Evolutionary conservation across 2,888 invertebrate species (phyloP).

Genomic region (Plusia festucae): DNA sequence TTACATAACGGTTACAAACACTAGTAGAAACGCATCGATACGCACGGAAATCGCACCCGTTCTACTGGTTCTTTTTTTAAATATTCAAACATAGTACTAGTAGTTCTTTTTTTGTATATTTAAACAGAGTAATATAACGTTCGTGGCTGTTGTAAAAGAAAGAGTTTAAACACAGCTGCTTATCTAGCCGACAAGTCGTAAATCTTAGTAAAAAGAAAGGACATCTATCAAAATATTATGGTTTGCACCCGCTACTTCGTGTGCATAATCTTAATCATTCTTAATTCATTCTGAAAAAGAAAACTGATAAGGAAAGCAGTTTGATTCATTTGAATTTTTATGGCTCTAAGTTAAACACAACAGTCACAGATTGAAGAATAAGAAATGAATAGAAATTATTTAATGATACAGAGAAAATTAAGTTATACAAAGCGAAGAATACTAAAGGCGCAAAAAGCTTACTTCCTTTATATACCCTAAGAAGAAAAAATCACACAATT

Average conservation of each 20-base stretch:
- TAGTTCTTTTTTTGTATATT: conserved; percentile 1
- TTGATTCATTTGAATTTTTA: background rate
- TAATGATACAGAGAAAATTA: too few relatives aligned
- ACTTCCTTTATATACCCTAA: too few relatives aligned
- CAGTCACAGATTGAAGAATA: too few relatives aligned
- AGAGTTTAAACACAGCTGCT: conserved; percentile 32
- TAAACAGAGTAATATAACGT: background rate
- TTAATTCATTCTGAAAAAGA: conserved; percentile 13
- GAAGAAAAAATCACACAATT: too few relatives aligned
- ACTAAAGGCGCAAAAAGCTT: too few relatives aligned
- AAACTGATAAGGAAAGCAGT: background rate
- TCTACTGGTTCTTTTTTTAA: conserved; percentile 39
- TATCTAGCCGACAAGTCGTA: conserved; percentile 38
- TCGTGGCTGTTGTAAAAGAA: conserved; percentile 16
- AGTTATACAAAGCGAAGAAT: too few relatives aligned
- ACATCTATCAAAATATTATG: conserved; percentile 49
- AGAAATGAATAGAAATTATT: too few relatives aligned
- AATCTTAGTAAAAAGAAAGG: conserved; percentile 34
- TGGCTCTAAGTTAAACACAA: too few relatives aligned
- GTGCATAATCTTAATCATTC: conserved; percentile 22
- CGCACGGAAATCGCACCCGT: conserved; percentile 40
- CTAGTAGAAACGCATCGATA: conserved; percentile 53
- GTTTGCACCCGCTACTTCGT: conserved; percentile 22
- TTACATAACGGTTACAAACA: conserved; percentile 52
- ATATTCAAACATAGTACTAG: conserved; percentile 23